Conservation (phyloP, 2,113 vertebrate species). For the Tiliqua scincoides region DNA sequence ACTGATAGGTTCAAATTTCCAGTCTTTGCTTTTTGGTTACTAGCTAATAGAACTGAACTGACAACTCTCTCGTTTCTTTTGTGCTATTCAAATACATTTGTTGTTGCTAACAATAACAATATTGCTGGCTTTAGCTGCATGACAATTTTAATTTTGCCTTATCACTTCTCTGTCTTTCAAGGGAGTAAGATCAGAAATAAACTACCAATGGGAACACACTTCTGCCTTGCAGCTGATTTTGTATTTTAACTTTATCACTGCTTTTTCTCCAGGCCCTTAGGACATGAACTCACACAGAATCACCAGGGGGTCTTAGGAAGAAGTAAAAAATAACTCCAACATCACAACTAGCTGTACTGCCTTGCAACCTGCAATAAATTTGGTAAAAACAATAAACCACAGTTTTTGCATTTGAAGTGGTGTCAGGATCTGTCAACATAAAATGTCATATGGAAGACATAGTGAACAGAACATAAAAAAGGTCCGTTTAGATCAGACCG, state of each 20-base stretch:
- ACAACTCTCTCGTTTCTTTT: background rate
- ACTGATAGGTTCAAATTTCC: background rate
- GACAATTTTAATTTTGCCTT: background rate
- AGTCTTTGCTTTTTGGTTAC: background rate
- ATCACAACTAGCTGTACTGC: background rate
- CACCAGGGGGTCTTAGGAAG: background rate
- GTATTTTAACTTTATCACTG: background rate
- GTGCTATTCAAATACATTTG: background rate
- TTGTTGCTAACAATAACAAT: too few species aligned
- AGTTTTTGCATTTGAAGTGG: background rate
- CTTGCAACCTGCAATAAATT: background rate
- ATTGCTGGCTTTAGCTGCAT: background rate
- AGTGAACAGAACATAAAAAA: background rate
- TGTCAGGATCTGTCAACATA: background rate
- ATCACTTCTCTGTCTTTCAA: background rate
- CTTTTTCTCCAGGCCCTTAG: background rate
- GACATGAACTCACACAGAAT: background rate
- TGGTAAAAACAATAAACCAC: background rate
- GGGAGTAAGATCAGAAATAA: background rate
- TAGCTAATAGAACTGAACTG: background rate
- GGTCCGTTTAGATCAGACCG: too few species aligned
- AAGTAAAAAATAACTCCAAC: background rate
- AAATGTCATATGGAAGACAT: background rate
- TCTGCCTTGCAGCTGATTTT: background rate
- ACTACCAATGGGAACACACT: background rate